Conservation (phyloP, 2,797 vertebrate species). For the Neosalanx taihuensis region DNA sequence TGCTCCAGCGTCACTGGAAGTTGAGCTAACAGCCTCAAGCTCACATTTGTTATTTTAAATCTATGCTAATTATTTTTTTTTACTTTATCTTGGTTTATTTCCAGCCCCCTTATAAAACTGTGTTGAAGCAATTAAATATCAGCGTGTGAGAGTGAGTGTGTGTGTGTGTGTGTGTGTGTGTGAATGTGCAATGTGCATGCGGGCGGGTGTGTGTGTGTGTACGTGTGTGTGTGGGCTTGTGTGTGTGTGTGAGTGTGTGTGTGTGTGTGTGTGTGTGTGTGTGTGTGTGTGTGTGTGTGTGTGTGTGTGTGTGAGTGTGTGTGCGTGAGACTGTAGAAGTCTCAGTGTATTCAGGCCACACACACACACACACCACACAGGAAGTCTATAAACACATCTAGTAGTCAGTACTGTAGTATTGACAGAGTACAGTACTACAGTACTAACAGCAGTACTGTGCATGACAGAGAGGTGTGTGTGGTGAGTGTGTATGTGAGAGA, state of each 20-base stretch:
- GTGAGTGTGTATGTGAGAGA: neutral
- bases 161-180: conserved; percentile 13
- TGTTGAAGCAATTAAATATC: conserved; percentile 55
- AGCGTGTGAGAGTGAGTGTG: conserved; percentile 5
- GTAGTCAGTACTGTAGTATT: too few species aligned
- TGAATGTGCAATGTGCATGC: too few species aligned
- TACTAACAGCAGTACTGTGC: too few species aligned
- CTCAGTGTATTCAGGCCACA: conserved; percentile 60
- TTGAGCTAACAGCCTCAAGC: conserved; percentile 63
- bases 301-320: conserved; percentile 17
- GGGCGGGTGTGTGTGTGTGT: conserved; percentile 22
- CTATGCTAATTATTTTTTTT: conserved; percentile 67
- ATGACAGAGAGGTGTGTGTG: too few species aligned
- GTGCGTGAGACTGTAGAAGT: conserved; percentile 48
- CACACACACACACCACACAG: neutral
- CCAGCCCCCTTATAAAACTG: conserved; percentile 66
- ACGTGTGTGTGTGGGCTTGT: conserved; percentile 26
- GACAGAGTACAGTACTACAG: too few species aligned
- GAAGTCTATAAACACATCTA: too few species aligned
- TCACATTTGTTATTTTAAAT: conserved; percentile 66
- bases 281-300: neutral
- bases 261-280: conserved; percentile 15
- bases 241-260: conserved; percentile 9
- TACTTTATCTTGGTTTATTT: conserved; percentile 63
- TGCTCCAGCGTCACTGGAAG: conserved; percentile 61